Base-by-base conservation (phyloP, 2,113 vertebrate species). In the Saimiri boliviensis region DNA sequence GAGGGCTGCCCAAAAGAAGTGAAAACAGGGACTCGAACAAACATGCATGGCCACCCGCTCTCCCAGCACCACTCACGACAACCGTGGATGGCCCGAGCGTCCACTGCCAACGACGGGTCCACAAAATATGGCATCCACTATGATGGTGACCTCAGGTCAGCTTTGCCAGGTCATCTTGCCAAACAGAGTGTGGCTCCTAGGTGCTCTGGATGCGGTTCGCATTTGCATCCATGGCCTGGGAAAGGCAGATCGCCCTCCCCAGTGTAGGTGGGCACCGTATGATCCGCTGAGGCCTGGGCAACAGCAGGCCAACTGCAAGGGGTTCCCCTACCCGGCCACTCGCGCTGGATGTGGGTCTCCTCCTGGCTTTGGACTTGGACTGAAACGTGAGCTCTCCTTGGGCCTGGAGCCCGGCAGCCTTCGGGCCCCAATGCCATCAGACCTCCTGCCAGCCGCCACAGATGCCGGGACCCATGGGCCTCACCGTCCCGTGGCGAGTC, bases 371-470 rank as follows among this genome's bases (percentile, higher is more conserved):
- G 8, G 49, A 3, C 20, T 8, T 3, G 13, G 10, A 37, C 27
- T 0, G n/a, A 89, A 47, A 77, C 23, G 8, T 1, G 7, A 0
- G 73, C 42, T 56, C 5, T 60, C 56, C 47, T 17, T 71, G 35
- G 52, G 23, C 16, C 52, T 79, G 8, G 0, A n/a, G 56, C 80
- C 71, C 21, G 19, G 32, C 6, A 2, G 35, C 93, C 30, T 49
- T 47, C 2, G 40, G n/a, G 70, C 12, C 0, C 12, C 37, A 37
- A 37, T 1, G n/a, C 16, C 10, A 0, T 47, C 1, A 0, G 30
- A 71, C 3, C 42, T 23, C 45, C 47, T 2, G 81, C 54, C 6
- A 8, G 45, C 11, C 0, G 2, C 35, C 13, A 1, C 58, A 58
- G 37, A 27, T 0, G 21, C 19, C 5, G 60, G 71, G 60, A 20